phyloP scores from a whole-genome alignment of 2,113 vertebrate genomes.

The Sarotherodon lohbergeri region DNA sequence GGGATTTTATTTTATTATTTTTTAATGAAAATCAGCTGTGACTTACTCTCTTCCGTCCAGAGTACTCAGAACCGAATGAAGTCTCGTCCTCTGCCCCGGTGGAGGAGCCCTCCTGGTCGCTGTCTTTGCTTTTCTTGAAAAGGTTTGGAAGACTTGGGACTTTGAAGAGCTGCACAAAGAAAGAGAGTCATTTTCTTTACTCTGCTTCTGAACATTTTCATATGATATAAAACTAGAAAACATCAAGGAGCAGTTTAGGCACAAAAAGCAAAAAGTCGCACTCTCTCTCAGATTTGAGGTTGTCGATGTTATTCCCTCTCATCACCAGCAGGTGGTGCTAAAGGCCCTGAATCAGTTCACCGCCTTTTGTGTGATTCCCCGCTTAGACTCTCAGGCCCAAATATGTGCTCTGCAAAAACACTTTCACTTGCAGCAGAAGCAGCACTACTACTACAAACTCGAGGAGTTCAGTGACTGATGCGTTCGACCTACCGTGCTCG shows the following conservation, averaged over 20 bases:
- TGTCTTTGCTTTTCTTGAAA: constrained; percentile 53
- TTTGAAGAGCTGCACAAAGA: constrained; percentile 66
- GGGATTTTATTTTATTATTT: background rate
- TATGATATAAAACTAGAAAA: background rate
- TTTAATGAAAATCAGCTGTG: background rate
- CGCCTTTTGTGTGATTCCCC: background rate
- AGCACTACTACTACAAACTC: background rate
- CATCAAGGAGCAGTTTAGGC: background rate
- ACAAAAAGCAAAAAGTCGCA: background rate
- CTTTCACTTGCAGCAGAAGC: background rate
- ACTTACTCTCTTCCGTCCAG: constrained; percentile 54
- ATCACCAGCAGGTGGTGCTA: background rate
- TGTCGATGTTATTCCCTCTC: background rate
- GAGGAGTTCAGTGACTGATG: background rate
- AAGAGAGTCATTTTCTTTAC: background rate
- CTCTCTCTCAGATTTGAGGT: background rate
- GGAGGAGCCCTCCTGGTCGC: constrained; percentile 47
- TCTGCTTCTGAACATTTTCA: background rate
- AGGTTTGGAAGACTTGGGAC: constrained; percentile 74
- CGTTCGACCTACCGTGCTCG: constrained; percentile 57
- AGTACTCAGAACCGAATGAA: constrained; percentile 44
- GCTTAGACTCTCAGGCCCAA: background rate
- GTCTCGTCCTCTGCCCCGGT: constrained; percentile 56
- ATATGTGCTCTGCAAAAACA: background rate
- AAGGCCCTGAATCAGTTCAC: background rate